These are phyloP conservation scores for Malurus leucopterus DNA, from an alignment of 2,797 vertebrate species.

Conservation along the genomic window DNA sequence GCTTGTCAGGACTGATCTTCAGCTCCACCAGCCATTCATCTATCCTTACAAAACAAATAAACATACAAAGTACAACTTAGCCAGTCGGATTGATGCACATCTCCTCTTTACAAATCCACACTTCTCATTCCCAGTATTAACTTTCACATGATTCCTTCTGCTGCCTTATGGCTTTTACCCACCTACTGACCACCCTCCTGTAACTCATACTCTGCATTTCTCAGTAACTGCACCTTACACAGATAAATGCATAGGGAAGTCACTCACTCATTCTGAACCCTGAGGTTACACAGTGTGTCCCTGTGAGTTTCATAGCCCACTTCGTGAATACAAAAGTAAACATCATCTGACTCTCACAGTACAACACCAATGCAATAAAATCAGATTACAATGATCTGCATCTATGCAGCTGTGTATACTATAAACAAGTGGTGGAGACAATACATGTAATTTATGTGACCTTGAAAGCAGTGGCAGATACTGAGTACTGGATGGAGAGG, in stretches of 20 bases:
- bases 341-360: background rate
- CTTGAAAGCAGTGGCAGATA: background rate
- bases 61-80: background rate
- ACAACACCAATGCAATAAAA: background rate
- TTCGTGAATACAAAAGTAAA: conserved; percentile 6
- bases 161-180: background rate
- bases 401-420: background rate
- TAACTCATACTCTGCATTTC: background rate
- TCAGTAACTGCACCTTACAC: background rate
- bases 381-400: background rate
- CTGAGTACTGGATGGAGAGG: background rate
- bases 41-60: background rate
- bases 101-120: background rate
- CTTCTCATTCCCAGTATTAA: background rate
- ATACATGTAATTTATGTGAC: background rate
- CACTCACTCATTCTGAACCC: background rate
- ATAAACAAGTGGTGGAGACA: background rate
- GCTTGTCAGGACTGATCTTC: background rate
- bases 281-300: background rate
- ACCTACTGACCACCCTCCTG: background rate
- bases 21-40: background rate
- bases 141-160: background rate
- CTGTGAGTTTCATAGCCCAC: background rate
- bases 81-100: background rate
- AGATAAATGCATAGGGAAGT: background rate